phyloP scores from a whole-genome alignment of 2,797 vertebrate genomes.

The Ibycter americanus region DNA sequence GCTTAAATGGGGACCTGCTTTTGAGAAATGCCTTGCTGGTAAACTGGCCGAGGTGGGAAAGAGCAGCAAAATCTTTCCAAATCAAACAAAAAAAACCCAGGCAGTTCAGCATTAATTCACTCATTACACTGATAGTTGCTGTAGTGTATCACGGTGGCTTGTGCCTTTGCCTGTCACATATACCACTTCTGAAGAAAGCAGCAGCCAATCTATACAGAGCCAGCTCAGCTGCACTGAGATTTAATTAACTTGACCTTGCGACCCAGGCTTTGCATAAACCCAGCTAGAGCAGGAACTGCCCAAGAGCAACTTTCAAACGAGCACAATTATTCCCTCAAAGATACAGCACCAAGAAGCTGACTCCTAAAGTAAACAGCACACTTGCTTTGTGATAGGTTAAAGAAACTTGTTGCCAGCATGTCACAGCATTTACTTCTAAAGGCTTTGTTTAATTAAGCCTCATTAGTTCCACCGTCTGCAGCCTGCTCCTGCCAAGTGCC shows the following conservation, averaged over 20 bases:
- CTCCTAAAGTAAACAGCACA: background rate
- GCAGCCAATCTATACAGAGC: background rate
- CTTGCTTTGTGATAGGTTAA: background rate
- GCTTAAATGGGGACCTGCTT: background rate
- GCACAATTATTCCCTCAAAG: background rate
- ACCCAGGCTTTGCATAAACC: background rate
- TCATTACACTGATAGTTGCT: background rate
- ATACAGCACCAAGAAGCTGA: background rate
- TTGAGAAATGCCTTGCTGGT: background rate
- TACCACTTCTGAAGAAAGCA: background rate
- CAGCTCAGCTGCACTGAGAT: background rate
- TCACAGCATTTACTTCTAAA: background rate
- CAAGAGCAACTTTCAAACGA: background rate
- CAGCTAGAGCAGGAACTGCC: background rate
- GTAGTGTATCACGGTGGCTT: background rate
- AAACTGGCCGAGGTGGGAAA: background rate
- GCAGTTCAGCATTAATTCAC: background rate
- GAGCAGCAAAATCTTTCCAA: background rate
- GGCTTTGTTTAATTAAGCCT: slow-evolving; percentile 18
- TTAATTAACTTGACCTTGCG: background rate
- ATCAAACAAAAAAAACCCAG: background rate
- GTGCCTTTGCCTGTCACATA: background rate
- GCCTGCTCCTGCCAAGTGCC: background rate
- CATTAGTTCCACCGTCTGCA: background rate
- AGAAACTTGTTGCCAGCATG: background rate